These are phyloP conservation scores for Ataeniobius toweri DNA, from an alignment of 2,797 vertebrate species.

Conservation along the genomic window DNA sequence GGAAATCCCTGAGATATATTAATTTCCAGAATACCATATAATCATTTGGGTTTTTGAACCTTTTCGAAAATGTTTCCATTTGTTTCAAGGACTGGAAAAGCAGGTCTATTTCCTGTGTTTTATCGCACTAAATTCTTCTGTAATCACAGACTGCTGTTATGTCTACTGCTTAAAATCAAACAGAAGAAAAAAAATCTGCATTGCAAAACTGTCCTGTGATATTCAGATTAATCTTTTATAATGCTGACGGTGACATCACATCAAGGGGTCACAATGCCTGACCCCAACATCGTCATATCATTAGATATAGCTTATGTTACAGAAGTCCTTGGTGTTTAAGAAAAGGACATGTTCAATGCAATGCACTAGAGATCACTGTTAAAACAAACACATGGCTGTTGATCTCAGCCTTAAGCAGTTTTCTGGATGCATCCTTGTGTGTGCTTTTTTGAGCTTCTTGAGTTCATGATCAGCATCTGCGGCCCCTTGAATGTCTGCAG, in stretches of 20 bases:
- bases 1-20: background rate
- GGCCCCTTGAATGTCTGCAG: constrained; percentile 38
- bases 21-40: background rate
- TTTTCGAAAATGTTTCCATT: too few species aligned
- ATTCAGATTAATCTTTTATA: constrained; percentile 19
- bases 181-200: background rate
- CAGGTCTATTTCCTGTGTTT: background rate
- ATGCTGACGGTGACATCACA: constrained; percentile 9
- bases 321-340: constrained; percentile 22
- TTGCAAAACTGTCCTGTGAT: constrained; percentile 17
- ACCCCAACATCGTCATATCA: constrained; percentile 13
- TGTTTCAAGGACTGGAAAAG: background rate
- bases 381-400: background rate
- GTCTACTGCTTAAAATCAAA: background rate
- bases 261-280: constrained; percentile 21
- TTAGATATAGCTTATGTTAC: constrained; percentile 19
- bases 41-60: background rate
- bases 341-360: constrained; percentile 12
- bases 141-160: background rate
- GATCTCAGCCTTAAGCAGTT: constrained; percentile 12
- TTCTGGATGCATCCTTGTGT: constrained; percentile 25
- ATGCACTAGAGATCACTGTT: background rate
- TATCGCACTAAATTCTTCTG: background rate
- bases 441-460: constrained; percentile 21
- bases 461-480: constrained; percentile 51